Conservation (phyloP, 2,113 vertebrate genomes). For the Rhea americana region DNA sequence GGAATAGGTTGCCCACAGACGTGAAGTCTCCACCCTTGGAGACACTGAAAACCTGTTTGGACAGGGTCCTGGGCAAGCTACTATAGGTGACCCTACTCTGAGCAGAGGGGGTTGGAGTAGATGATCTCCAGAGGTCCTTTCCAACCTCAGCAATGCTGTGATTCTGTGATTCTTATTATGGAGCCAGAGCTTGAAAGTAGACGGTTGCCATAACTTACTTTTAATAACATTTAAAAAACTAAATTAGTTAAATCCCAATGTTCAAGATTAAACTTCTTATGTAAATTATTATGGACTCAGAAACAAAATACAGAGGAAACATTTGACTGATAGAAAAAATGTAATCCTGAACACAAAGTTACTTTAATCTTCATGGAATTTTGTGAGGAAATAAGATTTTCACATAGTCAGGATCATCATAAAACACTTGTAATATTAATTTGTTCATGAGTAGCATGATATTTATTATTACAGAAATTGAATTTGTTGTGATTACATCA, state of each 20-base stretch:
- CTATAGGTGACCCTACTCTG: neutral
- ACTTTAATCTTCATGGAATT: neutral
- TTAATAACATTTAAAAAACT: neutral
- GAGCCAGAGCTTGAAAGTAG: neutral
- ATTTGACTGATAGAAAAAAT: neutral
- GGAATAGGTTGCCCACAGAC: neutral
- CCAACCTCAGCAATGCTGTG: neutral
- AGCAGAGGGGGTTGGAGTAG: neutral
- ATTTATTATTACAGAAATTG: neutral
- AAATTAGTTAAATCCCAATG: neutral
- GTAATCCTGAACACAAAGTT: neutral
- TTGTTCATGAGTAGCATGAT: neutral
- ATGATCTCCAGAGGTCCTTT: neutral
- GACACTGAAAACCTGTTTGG: neutral
- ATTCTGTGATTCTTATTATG: neutral
- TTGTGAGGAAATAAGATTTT: neutral
- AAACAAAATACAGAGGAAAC: neutral
- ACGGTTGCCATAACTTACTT: neutral
- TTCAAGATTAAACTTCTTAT: neutral
- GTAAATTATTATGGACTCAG: neutral
- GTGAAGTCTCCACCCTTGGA: neutral
- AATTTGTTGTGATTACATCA: neutral
- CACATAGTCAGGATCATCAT: neutral
- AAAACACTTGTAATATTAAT: neutral
- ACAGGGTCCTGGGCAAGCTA: neutral